Evolutionary conservation across 2,113 vertebrate genomes (phyloP).

Genomic region (Gymnarchus niloticus): DNA sequence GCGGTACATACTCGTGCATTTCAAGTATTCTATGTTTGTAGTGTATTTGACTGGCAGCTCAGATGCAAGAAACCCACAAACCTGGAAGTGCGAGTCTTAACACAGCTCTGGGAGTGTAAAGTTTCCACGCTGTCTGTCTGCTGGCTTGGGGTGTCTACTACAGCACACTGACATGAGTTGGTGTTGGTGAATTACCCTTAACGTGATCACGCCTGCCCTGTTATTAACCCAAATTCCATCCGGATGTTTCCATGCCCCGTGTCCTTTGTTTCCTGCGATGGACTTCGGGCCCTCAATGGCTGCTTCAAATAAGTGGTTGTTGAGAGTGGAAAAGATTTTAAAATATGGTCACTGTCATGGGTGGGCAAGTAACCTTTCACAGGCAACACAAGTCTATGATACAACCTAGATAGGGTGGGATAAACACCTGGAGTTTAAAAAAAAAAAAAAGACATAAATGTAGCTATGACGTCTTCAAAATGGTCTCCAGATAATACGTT

Average conservation of each 20-base stretch:
- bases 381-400: no score
- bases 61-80: not conserved
- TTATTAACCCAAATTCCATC: not conserved
- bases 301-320: not conserved
- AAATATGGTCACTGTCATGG: no score
- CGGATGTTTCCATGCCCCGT: not conserved
- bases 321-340: not conserved
- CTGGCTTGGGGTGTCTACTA: not conserved
- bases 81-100: not conserved
- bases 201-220: not conserved
- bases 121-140: not conserved
- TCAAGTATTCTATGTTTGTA: not conserved
- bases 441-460: no score
- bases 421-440: no score
- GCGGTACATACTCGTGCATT: not conserved
- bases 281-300: not conserved
- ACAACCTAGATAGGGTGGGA: no score
- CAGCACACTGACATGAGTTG: not conserved
- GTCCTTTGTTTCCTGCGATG: not conserved
- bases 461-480: no score
- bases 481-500: not conserved
- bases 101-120: not conserved
- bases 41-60: not conserved
- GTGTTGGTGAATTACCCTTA: not conserved
- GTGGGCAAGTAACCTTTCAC: no score